Percentiles rank a stretch among this genome's conserved stretches.
Evolutionary conservation across 1,140 invertebrate genomes (phyloP).

Genomic region (Aplysia californica): DNA sequence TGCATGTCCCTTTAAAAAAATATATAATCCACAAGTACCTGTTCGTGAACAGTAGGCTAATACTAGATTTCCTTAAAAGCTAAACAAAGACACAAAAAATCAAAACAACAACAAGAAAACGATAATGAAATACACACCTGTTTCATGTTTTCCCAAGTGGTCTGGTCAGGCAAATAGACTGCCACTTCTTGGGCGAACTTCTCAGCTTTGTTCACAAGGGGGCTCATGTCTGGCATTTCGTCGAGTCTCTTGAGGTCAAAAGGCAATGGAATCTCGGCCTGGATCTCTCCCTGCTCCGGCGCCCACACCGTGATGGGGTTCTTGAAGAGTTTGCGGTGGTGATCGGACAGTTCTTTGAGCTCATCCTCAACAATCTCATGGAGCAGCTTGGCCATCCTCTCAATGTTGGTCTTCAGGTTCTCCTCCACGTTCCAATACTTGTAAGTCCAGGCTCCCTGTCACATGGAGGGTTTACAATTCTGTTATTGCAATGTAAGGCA

Average conservation of each 20-base stretch:
- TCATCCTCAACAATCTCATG: constrained; percentile 36
- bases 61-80: no score
- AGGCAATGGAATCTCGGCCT: constrained; percentile 85
- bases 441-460: constrained; percentile 32
- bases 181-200: no score
- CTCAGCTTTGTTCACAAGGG: constrained; percentile 30
- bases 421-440: no score
- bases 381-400: constrained; percentile 20
- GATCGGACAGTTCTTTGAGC: constrained; percentile 24
- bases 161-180: no score
- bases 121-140: no score
- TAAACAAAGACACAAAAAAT: no score
- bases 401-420: constrained; percentile 27
- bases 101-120: no score
- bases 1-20: no score
- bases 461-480: neutral
- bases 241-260: constrained; percentile 91
- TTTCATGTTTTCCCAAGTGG: no score
- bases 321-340: constrained; percentile 29
- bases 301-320: constrained; percentile 78
- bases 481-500: no score
- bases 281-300: constrained; percentile 79
- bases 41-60: no score
- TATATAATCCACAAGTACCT: no score
- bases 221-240: constrained; percentile 76